phyloP scores from a whole-genome alignment of 2,797 vertebrate species.

The Lates japonicus region DNA sequence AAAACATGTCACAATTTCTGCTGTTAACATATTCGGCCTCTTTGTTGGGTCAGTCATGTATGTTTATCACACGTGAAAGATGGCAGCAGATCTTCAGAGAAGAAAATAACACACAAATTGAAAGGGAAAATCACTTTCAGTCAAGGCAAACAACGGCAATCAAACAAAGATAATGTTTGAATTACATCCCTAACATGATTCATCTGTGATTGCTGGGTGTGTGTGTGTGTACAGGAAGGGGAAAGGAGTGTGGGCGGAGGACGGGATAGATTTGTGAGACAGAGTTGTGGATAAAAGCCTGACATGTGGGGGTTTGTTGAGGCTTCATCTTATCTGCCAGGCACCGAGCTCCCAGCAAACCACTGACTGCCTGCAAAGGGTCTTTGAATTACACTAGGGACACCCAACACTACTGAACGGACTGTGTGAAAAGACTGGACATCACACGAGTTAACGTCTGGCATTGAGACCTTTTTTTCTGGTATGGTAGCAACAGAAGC shows the following conservation, averaged over 20 bases:
- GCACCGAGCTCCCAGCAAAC: constrained; percentile 19
- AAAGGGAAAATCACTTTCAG: not conserved
- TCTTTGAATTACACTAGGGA: constrained; percentile 23
- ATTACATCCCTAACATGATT: not conserved
- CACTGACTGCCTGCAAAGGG: constrained; percentile 7
- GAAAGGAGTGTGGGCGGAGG: constrained; percentile 9
- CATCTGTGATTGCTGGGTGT: not conserved
- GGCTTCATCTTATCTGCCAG: constrained; percentile 42
- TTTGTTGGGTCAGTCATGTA: not conserved
- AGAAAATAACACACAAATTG: not conserved
- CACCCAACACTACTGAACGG: not conserved
- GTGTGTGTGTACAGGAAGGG: not conserved
- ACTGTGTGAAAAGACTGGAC: constrained; percentile 6
- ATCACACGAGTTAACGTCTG: not conserved
- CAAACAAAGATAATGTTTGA: constrained; percentile 2
- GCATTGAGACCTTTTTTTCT: not conserved
- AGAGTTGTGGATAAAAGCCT: constrained; percentile 36
- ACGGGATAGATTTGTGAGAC: constrained; percentile 3
- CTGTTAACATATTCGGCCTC: not conserved
- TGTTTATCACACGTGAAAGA: not conserved
- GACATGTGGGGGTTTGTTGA: constrained; percentile 42
- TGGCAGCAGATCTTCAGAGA: not conserved
- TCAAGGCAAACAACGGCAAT: not conserved
- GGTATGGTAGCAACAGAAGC: not conserved
- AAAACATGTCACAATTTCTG: not conserved